A percentile compares a stretch with the other conserved stretches of the same genome.
phyloP scores from a whole-genome alignment of 2,797 vertebrate species.

The Margarornis squamiger region DNA sequence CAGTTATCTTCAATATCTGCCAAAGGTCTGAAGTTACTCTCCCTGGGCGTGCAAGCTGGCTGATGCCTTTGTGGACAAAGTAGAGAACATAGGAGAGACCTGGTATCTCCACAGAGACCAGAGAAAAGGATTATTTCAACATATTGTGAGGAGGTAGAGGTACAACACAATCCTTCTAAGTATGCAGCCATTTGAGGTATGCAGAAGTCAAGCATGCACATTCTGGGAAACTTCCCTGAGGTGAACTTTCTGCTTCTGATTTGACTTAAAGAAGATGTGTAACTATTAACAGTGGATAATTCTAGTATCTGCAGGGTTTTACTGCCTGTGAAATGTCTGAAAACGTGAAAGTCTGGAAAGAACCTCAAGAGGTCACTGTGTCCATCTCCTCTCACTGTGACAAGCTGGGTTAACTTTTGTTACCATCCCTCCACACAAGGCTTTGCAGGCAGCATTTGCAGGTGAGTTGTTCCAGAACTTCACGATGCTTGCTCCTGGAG shows the following conservation, averaged over 20 bases:
- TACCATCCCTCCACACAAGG: accelerated
- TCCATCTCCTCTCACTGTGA: not conserved
- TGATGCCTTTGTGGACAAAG: not conserved
- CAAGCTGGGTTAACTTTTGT: not conserved
- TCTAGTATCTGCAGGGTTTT: not conserved
- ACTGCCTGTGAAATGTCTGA: not conserved
- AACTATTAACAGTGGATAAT: not conserved
- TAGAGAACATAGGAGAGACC: not conserved
- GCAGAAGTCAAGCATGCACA: not conserved
- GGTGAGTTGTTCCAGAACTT: not conserved
- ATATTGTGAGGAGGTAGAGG: not conserved
- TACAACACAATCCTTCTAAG: not conserved
- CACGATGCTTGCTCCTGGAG: accelerated
- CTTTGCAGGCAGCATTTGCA: not conserved
- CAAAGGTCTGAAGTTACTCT: not conserved
- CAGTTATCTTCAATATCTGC: not conserved
- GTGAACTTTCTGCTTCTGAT: not conserved
- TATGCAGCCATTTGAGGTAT: not conserved
- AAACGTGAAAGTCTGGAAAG: not conserved
- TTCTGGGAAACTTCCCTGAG: not conserved
- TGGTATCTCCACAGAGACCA: not conserved
- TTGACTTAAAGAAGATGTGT: not conserved
- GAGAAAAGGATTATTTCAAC: not conserved
- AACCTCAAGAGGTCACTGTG: not conserved
- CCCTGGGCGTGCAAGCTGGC: not conserved